Base-by-base conservation (phyloP, 2,888 invertebrate genomes). In the Cheiracanthium punctorium region DNA sequence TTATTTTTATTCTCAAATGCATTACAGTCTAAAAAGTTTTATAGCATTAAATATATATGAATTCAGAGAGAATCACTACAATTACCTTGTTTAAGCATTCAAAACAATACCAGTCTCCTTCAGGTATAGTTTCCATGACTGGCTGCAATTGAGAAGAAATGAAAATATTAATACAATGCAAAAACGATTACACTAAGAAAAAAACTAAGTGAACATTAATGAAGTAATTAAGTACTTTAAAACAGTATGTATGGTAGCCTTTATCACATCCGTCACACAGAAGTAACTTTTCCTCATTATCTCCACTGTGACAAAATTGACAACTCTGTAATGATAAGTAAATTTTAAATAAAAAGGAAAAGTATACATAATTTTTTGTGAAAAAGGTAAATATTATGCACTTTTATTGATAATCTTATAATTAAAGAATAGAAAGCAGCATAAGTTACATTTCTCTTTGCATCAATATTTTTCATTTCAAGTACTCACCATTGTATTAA, bases 241-340 rank as follows among this genome's bases (percentile, higher is more conserved):
- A 98, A 93, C 99, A 99, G 92, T 98, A 98, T 71, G 98, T 98
- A 93, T 99, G 99, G 92, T 98, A 98, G 74, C 98, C 99, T 92
- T 97, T 96, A 92, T 99, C 99, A 92, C 99, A 99, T 89, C 98
- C 97, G 92, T 99, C 99, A 92, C 99, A 99, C 30, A 99, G 93
- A 90, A 99, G 93, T 89, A 99, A 93, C 92, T 98, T 96, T 90
- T 97, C 98, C 92, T 99, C 98, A 91, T 98, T 97, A 93, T 98
- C 98, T 87, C 98, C 98, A 91, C 96, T 95, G 91, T 96, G 95
- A 93, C 99, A 99, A 92, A 99, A 98, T 93, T 99, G 98, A 93
- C 98, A 98, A 93, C 96, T 96, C 97, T 98, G n/a, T 20, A 37
- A 77, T 69, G n/a, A n/a, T n/a, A n/a, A n/a, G n/a, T n/a, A 29